Conservation (phyloP, 2,888 invertebrate genomes). For the Nomada fucata region DNA sequence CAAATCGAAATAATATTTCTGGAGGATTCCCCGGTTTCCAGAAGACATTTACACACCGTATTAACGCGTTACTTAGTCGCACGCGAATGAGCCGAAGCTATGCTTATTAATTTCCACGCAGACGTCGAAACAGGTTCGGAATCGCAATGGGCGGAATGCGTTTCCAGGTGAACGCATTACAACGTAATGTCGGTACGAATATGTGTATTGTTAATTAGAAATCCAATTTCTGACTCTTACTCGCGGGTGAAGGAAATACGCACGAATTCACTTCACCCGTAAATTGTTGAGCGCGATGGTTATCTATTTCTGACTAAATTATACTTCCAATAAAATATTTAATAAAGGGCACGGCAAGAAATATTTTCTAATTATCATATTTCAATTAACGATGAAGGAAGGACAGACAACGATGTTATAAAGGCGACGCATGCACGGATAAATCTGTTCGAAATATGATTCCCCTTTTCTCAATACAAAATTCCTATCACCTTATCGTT, state of each 20-base stretch:
- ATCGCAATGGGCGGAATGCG: constrained; percentile 8
- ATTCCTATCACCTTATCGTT: too few species aligned
- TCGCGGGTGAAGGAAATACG: constrained; percentile 1
- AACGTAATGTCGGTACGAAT: neutral
- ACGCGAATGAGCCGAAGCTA: constrained; percentile 34
- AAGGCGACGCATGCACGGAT: too few species aligned
- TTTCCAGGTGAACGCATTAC: constrained; percentile 18
- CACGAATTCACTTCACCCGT: neutral
- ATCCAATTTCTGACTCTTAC: constrained; percentile 17
- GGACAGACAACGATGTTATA: too few species aligned
- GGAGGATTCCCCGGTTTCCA: neutral
- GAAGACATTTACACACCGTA: too few species aligned
- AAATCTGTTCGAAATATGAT: too few species aligned
- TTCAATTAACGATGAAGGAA: too few species aligned
- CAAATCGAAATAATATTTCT: neutral
- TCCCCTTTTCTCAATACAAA: too few species aligned
- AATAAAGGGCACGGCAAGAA: neutral
- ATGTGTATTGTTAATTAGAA: constrained; percentile 34
- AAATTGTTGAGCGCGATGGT: neutral
- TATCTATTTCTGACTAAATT: neutral
- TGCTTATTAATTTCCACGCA: constrained; percentile 44
- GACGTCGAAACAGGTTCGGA: constrained; percentile 30
- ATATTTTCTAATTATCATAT: too few species aligned
- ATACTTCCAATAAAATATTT: neutral
- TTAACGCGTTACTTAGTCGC: constrained; percentile 23